Conservation (phyloP, 2,888 invertebrate species). For the Chymomyza fuscimana region DNA sequence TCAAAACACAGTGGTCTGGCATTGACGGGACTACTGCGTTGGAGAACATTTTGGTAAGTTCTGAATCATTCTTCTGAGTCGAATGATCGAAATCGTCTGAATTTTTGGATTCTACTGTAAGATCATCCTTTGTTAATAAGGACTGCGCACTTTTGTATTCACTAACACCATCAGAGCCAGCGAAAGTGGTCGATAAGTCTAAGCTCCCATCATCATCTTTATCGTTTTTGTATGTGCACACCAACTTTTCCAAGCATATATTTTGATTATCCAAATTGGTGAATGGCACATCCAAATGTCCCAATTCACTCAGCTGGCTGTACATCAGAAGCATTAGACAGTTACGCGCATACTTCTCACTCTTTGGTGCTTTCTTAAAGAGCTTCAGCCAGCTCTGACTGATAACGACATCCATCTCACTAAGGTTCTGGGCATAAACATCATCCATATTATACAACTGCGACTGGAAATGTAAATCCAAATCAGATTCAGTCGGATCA, state of each 20-base stretch:
- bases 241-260: conserved; percentile 38
- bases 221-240: conserved; percentile 23
- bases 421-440: conserved; percentile 4
- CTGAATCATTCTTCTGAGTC: too few relatives aligned
- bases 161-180: too few relatives aligned
- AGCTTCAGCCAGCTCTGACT: conserved; percentile 42
- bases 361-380: conserved; percentile 22
- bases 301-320: conserved; percentile 38
- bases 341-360: conserved; percentile 54
- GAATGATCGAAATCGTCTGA: too few relatives aligned
- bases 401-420: conserved; percentile 14
- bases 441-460: conserved; percentile 42
- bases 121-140: too few relatives aligned
- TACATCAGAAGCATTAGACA: conserved; percentile 56
- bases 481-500: conserved; percentile 31
- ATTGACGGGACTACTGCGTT: too few relatives aligned
- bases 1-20: background rate
- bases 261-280: conserved; percentile 21
- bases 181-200: too few relatives aligned
- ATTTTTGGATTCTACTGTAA: too few relatives aligned
- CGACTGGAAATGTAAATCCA: conserved; percentile 51
- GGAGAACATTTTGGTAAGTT: too few relatives aligned
- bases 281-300: conserved; percentile 47
- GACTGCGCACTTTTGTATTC: too few relatives aligned
- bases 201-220: too few relatives aligned